Evolutionary conservation across 2,797 vertebrate species (phyloP).

Genomic region (Streptopelia turtur): DNA sequence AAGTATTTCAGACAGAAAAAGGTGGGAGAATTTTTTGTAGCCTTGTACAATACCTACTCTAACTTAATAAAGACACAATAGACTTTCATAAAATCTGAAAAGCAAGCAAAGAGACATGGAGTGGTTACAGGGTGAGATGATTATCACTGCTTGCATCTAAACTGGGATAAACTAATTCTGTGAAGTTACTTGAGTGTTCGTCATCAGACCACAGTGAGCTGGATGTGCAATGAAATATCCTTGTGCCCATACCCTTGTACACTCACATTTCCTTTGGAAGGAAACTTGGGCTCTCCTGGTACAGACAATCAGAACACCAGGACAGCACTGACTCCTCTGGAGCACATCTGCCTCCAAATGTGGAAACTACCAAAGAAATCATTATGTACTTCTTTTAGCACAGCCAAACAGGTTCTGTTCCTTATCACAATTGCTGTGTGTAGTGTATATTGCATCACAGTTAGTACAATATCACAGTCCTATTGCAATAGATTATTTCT

Average conservation of each 20-base stretch:
- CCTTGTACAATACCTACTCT: neutral
- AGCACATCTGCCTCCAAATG: neutral
- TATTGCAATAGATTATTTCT: neutral
- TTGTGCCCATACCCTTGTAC: neutral
- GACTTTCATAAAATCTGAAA: neutral
- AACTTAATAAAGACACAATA: neutral
- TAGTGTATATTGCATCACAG: neutral
- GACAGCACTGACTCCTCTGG: neutral
- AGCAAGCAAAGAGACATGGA: neutral
- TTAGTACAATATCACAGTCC: neutral
- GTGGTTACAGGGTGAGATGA: neutral
- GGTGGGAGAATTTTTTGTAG: neutral
- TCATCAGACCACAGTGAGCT: neutral
- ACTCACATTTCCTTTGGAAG: neutral
- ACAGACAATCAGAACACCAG: neutral
- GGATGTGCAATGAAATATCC: rapidly evolving
- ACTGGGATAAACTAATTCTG: neutral
- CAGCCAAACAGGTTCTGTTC: neutral
- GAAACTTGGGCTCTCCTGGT: neutral
- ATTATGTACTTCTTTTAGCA: neutral
- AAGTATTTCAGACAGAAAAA: neutral
- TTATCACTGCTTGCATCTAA: neutral
- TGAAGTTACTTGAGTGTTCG: neutral
- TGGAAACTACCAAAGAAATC: neutral
- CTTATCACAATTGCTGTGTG: neutral